A percentile compares a stretch with the other conserved stretches of the same genome.
Evolutionary conservation across 2,797 vertebrate genomes (phyloP).

Genomic region (Hippocampus kuda): DNA sequence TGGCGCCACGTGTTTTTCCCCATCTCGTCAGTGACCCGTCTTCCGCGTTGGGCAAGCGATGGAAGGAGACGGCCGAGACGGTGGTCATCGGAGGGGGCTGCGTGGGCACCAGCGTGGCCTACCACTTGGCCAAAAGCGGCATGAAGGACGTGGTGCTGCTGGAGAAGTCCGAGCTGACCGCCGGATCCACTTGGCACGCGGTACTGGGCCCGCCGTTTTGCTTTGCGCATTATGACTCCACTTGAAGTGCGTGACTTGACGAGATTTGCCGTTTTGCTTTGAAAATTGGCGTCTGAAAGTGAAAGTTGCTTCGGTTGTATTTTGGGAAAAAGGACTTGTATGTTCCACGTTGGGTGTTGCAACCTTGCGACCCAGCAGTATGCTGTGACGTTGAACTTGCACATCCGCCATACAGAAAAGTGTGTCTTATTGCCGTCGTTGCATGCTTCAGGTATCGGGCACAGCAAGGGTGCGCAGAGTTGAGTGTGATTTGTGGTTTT

Average conservation of each 20-base stretch:
- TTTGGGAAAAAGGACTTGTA: too few species aligned
- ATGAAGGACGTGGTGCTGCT: constrained; percentile 89
- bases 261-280: too few species aligned
- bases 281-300: neutral
- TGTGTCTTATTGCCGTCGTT: neutral
- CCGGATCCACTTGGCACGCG: constrained; percentile 97
- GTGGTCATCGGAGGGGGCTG: constrained; percentile 94
- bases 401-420: neutral
- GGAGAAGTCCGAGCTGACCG: constrained; percentile 94
- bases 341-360: too few species aligned
- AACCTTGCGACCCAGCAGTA: neutral
- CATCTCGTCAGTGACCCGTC: constrained; percentile 27
- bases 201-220: constrained; percentile 60
- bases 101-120: constrained; percentile 85
- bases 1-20: neutral
- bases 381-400: too few species aligned
- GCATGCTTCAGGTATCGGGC: neutral
- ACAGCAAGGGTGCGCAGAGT: neutral
- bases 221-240: neutral
- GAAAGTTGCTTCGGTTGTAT: too few species aligned
- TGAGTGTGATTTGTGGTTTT: neutral
- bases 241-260: too few species aligned
- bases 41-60: constrained; percentile 58
- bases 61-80: constrained; percentile 85
- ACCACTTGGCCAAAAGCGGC: constrained; percentile 89